phyloP scores from a whole-genome alignment of 2,888 invertebrate species.

The Luperina testacea region DNA sequence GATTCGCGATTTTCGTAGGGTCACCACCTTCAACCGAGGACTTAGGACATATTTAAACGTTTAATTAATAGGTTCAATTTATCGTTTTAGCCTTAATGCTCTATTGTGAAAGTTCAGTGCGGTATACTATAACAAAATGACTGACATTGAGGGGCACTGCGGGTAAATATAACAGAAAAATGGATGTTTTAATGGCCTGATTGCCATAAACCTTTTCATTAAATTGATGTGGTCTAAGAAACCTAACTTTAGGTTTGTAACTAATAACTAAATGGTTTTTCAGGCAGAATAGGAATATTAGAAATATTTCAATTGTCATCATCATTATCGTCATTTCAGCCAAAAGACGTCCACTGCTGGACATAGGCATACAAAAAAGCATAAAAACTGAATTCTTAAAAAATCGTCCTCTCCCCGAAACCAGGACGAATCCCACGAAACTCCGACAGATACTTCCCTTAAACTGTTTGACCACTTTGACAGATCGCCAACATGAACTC shows the following conservation, averaged over 20 bases:
- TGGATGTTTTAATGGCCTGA: conserved; percentile 37
- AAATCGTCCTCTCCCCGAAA: conserved; percentile 1
- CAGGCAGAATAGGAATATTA: neutral
- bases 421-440: conserved; percentile 40
- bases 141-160: conserved; percentile 63
- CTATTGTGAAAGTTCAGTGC: conserved; percentile 50
- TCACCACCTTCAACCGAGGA: conserved; percentile 46
- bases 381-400: neutral
- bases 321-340: too few species aligned
- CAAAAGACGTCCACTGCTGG: too few species aligned
- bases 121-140: conserved; percentile 48
- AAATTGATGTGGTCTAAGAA: neutral
- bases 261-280: neutral
- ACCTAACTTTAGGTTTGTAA: neutral
- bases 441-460: conserved; percentile 43
- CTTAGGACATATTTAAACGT: conserved; percentile 43
- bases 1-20: conserved; percentile 60
- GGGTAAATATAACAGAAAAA: conserved; percentile 46
- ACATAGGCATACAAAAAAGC: neutral
- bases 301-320: neutral
- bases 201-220: conserved; percentile 23
- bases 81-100: conserved; percentile 22
- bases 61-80: conserved; percentile 34
- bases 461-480: conserved; percentile 87
- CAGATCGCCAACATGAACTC: conserved; percentile 88